These are phyloP conservation scores for Oegoconia quadripuncta DNA, from an alignment of 2,888 invertebrate species.

Conservation along the genomic window DNA sequence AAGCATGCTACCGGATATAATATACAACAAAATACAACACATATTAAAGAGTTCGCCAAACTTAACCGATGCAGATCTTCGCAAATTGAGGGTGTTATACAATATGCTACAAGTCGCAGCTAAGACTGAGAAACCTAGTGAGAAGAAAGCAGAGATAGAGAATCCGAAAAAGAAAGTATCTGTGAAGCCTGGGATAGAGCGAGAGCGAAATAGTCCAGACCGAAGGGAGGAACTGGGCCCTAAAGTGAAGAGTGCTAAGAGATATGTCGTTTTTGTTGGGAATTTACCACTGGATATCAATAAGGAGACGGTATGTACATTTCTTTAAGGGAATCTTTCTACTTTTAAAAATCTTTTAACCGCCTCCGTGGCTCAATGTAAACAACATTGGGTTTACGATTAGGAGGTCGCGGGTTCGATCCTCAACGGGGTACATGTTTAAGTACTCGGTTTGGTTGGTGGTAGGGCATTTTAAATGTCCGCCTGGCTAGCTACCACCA, in stretches of 20 bases:
- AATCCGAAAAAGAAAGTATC: slow-evolving; percentile 13
- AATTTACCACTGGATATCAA: slow-evolving; percentile 56
- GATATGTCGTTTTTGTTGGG: slow-evolving; percentile 72
- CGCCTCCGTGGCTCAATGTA: no score
- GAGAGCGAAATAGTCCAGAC: no score
- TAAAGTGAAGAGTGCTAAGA: slow-evolving; percentile 52
- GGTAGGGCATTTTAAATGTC: no score
- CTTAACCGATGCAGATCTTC: slow-evolving; percentile 47
- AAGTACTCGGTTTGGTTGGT: no score
- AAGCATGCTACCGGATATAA: slow-evolving; percentile 47
- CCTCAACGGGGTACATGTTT: no score
- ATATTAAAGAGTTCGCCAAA: slow-evolving; percentile 37
- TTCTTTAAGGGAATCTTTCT: no score
- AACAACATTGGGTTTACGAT: no score
- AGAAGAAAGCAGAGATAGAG: slow-evolving; percentile 15
- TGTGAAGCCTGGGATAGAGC: slow-evolving; percentile 14
- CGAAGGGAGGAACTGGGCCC: slow-evolving; percentile 17
- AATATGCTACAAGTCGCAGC: slow-evolving; percentile 55
- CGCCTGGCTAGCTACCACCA: no score
- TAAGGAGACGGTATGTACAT: slow-evolving; percentile 49
- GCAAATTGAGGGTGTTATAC: slow-evolving; percentile 57
- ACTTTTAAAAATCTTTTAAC: no score
- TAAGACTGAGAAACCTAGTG: slow-evolving; percentile 4
- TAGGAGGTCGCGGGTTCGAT: no score
- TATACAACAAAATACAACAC: slow-evolving; percentile 51